phyloP scores from a whole-genome alignment of 2,888 invertebrate species.

The Malacosoma neustria region DNA sequence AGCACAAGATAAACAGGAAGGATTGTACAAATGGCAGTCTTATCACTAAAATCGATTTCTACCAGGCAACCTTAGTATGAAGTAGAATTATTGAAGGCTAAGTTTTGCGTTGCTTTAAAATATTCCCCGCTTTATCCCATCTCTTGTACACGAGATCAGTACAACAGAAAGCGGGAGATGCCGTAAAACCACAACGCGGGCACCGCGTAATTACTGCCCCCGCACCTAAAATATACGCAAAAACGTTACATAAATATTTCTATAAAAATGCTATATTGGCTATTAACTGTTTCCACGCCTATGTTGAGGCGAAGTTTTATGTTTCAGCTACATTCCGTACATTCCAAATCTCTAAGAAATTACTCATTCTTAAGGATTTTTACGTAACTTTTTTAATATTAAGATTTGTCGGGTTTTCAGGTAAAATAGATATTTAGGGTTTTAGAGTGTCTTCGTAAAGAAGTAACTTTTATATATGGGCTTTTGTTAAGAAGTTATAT shows the following conservation, averaged over 20 bases:
- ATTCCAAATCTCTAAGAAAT: neutral
- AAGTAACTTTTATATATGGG: too few relatives aligned
- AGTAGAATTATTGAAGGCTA: too few relatives aligned
- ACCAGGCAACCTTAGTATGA: too few relatives aligned
- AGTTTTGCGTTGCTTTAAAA: too few relatives aligned
- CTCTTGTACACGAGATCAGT: constrained; percentile 9
- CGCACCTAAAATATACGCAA: constrained; percentile 27
- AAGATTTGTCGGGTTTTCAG: too few relatives aligned
- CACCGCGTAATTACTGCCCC: constrained; percentile 32
- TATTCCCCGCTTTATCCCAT: neutral
- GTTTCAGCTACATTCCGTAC: neutral
- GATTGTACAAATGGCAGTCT: too few relatives aligned
- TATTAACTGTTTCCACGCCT: neutral
- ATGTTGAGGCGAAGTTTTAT: neutral
- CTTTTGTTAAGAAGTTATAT: too few relatives aligned
- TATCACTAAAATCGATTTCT: too few relatives aligned
- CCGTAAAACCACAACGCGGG: constrained; percentile 24
- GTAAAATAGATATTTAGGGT: too few relatives aligned
- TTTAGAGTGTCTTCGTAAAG: too few relatives aligned
- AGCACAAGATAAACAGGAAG: too few relatives aligned
- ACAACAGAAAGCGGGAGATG: constrained; percentile 15
- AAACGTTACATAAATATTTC: constrained; percentile 21
- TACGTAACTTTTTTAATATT: too few relatives aligned
- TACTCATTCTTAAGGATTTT: neutral
- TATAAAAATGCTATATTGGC: neutral